Evolutionary conservation across 1,140 invertebrate species (phyloP).

Genomic region (Drosophila santomea): DNA sequence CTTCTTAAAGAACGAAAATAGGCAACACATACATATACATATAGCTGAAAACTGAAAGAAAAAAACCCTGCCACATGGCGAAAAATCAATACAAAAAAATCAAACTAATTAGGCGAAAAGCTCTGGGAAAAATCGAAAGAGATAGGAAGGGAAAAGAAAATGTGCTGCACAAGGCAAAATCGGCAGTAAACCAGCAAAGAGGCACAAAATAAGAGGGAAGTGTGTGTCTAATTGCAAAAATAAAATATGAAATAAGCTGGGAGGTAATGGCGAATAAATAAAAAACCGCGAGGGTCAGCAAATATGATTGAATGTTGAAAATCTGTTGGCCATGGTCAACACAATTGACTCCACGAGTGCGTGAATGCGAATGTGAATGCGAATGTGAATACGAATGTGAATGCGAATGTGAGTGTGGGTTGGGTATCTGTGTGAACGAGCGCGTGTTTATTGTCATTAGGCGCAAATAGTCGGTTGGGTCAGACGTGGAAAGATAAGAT

Average conservation of each 20-base stretch:
- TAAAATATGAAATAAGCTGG: constrained; percentile 1
- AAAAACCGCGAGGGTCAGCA: constrained; percentile 52
- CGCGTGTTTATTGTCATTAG: constrained; percentile 44
- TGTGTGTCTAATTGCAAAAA: constrained; percentile 31
- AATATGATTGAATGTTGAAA: constrained; percentile 50
- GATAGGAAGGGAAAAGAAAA: constrained; percentile 10
- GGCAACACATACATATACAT: constrained; percentile 3
- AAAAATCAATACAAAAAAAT: constrained; percentile 40
- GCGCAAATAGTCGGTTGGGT: constrained; percentile 25
- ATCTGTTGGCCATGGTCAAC: constrained; percentile 44
- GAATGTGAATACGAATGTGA: background rate
- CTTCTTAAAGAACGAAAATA: constrained; percentile 30
- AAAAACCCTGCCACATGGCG: constrained; percentile 5
- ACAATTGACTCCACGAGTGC: constrained; percentile 48
- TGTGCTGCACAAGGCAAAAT: constrained; percentile 15
- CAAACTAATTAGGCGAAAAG: constrained; percentile 64
- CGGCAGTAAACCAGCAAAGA: constrained; percentile 23
- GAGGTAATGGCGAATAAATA: constrained; percentile 27
- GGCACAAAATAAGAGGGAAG: constrained; percentile 3
- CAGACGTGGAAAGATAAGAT: constrained; percentile 33
- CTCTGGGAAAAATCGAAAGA: constrained; percentile 48
- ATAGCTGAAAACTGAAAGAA: constrained; percentile 11
- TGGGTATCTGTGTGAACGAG: constrained; percentile 12
- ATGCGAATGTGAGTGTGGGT: background rate
- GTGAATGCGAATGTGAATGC: background rate